Evolutionary conservation across 2,888 invertebrate species (phyloP).

Genomic region (Subacronicta megacephala): DNA sequence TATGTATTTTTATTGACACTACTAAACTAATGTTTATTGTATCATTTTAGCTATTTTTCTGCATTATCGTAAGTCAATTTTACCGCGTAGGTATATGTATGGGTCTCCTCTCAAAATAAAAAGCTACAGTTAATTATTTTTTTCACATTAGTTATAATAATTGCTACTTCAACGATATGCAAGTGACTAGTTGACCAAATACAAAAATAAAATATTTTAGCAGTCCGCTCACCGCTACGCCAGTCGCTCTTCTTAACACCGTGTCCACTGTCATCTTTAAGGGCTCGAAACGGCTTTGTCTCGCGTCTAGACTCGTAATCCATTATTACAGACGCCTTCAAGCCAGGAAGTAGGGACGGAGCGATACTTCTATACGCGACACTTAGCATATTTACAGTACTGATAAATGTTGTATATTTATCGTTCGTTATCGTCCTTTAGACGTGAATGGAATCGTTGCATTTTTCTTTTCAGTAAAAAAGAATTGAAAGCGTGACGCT

Average conservation of each 20-base stretch:
- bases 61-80: too few relatives aligned
- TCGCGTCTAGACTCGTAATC: slow-evolving; percentile 87
- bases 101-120: too few relatives aligned
- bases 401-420: slow-evolving; percentile 83
- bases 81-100: too few relatives aligned
- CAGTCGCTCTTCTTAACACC: slow-evolving; percentile 49
- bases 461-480: slow-evolving; percentile 75
- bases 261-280: slow-evolving; percentile 55
- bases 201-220: not conserved
- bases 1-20: too few relatives aligned
- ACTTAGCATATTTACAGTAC: slow-evolving; percentile 84
- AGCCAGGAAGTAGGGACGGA: slow-evolving; percentile 70
- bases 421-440: slow-evolving; percentile 77
- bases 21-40: too few relatives aligned
- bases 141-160: too few relatives aligned
- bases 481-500: slow-evolving; percentile 33
- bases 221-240: slow-evolving; percentile 7
- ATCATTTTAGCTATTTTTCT: too few relatives aligned
- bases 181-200: too few relatives aligned
- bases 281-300: slow-evolving; percentile 84
- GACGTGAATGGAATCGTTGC: slow-evolving; percentile 79
- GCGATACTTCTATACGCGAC: slow-evolving; percentile 76
- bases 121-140: too few relatives aligned
- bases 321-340: slow-evolving; percentile 83
- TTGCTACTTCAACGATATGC: too few relatives aligned